Conservation (phyloP, 2,113 vertebrate species). For the Arothron firmamentum region DNA sequence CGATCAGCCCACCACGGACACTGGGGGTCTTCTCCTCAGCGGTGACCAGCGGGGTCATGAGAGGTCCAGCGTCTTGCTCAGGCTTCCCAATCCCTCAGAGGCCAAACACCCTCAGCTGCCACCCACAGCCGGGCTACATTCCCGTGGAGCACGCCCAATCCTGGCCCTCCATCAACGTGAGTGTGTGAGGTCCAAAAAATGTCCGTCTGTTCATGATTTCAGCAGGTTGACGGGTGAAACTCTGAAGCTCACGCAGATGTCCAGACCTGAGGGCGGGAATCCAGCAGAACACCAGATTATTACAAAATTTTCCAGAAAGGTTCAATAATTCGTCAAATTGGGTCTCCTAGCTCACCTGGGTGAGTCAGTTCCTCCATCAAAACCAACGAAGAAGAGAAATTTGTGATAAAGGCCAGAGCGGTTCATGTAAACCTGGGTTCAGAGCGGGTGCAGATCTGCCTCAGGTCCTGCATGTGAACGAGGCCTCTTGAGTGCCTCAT, state of each 20-base stretch:
- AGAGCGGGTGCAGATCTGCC: background rate
- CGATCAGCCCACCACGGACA: constrained; percentile 81
- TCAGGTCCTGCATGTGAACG: background rate
- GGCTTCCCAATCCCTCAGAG: constrained; percentile 84
- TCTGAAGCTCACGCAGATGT: too few species aligned
- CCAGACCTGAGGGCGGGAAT: too few species aligned
- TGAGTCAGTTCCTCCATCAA: too few species aligned
- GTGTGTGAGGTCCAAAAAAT: constrained; percentile 41
- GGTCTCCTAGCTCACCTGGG: too few species aligned
- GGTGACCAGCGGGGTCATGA: constrained; percentile 74
- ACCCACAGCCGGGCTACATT: constrained; percentile 74
- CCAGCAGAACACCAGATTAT: too few species aligned
- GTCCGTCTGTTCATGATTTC: too few species aligned
- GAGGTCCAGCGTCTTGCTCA: constrained; percentile 90
- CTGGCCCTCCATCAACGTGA: constrained; percentile 97
- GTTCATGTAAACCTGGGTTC: too few species aligned
- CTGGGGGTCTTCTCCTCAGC: constrained; percentile 76
- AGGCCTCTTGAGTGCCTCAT: background rate
- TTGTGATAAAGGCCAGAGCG: too few species aligned
- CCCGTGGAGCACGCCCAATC: constrained; percentile 92
- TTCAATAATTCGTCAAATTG: too few species aligned
- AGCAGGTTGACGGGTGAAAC: too few species aligned
- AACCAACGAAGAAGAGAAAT: too few species aligned
- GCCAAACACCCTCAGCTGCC: constrained; percentile 77
- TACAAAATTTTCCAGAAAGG: too few species aligned